Percentiles rank a stretch among this genome's conserved stretches.
Conservation (phyloP, 92 coral and sea anemone species). For the Umimayanthus chanpuru region DNA sequence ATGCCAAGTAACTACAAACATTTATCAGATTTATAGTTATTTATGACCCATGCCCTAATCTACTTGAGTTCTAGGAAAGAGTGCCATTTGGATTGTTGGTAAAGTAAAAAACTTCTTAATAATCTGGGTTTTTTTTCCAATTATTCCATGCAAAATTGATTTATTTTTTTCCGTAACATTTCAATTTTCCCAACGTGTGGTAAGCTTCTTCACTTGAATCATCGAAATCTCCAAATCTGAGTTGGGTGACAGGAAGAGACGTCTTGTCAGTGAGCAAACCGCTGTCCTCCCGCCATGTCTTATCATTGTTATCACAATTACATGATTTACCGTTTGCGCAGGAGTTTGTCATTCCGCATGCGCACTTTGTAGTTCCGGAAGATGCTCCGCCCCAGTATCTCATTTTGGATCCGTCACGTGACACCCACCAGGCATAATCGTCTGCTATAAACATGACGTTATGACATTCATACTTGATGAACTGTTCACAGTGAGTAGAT, state of each 20-base stretch:
- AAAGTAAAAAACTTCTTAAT: no score
- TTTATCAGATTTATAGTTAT: no score
- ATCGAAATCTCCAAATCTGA: conserved; percentile 45
- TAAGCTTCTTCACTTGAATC: conserved; percentile 16
- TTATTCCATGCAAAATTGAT: no score
- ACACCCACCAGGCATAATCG: conserved; percentile 59
- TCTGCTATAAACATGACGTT: conserved; percentile 6
- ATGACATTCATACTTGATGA: conserved; percentile 54
- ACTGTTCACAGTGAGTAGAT: conserved; percentile 67
- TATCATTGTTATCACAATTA: conserved; percentile 56
- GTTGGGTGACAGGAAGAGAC: conserved; percentile 44
- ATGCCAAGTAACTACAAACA: no score
- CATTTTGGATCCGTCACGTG: conserved; percentile 60
- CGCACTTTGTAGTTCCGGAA: conserved; percentile 48
- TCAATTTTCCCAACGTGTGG: conserved; percentile 56
- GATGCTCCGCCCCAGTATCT: conserved; percentile 74
- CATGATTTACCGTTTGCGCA: conserved; percentile 40
- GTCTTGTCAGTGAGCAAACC: conserved; percentile 57
- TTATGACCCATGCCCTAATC: no score
- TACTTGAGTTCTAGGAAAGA: no score
- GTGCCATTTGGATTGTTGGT: no score
- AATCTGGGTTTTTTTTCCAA: neutral
- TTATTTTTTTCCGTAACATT: conserved; percentile 46
- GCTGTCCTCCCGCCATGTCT: conserved; percentile 44
- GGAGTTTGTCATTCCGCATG: conserved; percentile 67